phyloP scores from a whole-genome alignment of 2,888 invertebrate genomes.

The Meteorus colon region DNA sequence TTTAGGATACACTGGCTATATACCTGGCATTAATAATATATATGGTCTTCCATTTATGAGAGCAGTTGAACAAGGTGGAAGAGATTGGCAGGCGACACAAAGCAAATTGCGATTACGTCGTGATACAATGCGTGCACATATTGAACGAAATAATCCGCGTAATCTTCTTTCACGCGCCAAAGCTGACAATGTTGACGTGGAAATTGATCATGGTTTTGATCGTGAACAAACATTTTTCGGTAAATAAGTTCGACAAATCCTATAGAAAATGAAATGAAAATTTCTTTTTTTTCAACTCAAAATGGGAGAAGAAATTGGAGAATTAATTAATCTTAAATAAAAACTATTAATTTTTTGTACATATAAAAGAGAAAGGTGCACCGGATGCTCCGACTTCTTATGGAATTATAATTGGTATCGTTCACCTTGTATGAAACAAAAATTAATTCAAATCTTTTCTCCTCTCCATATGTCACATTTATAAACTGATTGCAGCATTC shows the following conservation, averaged over 20 bases:
- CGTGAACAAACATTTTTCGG: slow-evolving; percentile 60
- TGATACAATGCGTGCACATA: slow-evolving; percentile 63
- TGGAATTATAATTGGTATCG: slow-evolving; percentile 42
- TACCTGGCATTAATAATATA: slow-evolving; percentile 81
- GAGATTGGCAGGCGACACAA: slow-evolving; percentile 75
- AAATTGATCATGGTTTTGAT: slow-evolving; percentile 62
- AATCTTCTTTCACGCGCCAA: slow-evolving; percentile 64
- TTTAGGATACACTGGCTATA: slow-evolving; percentile 82
- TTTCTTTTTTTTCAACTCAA: neutral
- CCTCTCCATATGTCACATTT: no score
- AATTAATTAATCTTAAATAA: neutral
- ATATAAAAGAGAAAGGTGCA: slow-evolving; percentile 48
- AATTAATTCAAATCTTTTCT: neutral
- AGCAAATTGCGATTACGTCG: slow-evolving; percentile 61
- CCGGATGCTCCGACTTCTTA: slow-evolving; percentile 40
- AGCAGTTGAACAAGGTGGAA: slow-evolving; percentile 75
- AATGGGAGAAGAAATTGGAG: neutral
- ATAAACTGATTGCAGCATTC: no score
- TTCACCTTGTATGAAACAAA: neutral
- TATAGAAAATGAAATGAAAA: neutral
- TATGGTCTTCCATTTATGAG: slow-evolving; percentile 75
- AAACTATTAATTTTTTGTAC: neutral
- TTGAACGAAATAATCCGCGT: slow-evolving; percentile 61
- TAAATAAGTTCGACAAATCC: slow-evolving; percentile 49
- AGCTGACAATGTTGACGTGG: slow-evolving; percentile 61